Percentiles rank a stretch among this genome's conserved stretches.
Conservation (phyloP, 2,888 invertebrate species). For the Metalampra italica region DNA sequence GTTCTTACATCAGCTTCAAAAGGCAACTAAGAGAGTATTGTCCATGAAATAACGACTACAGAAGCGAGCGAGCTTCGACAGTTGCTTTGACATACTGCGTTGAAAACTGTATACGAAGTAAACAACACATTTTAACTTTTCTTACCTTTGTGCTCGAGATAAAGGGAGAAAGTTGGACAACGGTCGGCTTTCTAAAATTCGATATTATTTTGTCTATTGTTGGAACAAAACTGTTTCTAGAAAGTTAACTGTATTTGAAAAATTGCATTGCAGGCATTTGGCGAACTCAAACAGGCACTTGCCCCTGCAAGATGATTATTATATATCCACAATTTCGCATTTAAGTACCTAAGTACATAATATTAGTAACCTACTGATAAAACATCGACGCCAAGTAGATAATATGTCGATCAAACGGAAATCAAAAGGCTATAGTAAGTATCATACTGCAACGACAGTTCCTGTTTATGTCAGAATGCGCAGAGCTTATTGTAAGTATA, state of each 20-base stretch:
- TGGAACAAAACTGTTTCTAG: conserved; percentile 30
- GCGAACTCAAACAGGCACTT: background rate
- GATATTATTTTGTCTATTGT: conserved; percentile 54
- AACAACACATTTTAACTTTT: conserved; percentile 51
- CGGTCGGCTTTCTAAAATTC: conserved; percentile 70
- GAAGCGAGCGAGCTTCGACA: conserved; percentile 1
- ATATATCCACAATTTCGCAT: no score
- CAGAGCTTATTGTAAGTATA: conserved; percentile 21
- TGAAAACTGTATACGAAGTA: conserved; percentile 16
- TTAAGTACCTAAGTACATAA: no score
- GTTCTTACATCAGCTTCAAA: background rate
- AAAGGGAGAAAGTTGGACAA: conserved; percentile 75
- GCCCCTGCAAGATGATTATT: no score
- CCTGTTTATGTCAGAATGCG: conserved; percentile 4
- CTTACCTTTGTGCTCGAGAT: conserved; percentile 62
- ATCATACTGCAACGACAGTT: background rate
- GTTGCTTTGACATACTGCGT: conserved; percentile 4
- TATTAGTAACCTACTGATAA: no score
- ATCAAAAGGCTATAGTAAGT: background rate
- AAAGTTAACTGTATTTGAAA: conserved; percentile 34
- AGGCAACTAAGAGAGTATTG: background rate
- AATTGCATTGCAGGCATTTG: conserved; percentile 18
- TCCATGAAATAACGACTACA: background rate
- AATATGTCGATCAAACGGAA: no score
- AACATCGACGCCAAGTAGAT: background rate